Percentiles rank a stretch among this genome's conserved stretches.
These are phyloP conservation scores for Papilio dardanus DNA, from an alignment of 1,140 invertebrate genomes.

Conservation along the genomic window DNA sequence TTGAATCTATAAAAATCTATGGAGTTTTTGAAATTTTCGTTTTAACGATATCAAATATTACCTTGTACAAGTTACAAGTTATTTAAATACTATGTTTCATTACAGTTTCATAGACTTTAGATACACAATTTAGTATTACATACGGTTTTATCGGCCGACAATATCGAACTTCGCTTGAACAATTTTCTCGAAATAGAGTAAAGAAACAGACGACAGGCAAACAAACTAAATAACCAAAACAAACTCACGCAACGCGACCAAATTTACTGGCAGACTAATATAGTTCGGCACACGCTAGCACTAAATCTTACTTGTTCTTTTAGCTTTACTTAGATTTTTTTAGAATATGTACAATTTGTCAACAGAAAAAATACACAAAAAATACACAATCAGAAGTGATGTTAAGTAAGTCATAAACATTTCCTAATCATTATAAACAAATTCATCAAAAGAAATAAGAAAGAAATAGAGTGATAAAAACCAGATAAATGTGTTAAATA, in stretches of 20 bases:
- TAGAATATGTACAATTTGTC: background rate
- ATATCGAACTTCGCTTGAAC: background rate
- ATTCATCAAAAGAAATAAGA: too few species aligned
- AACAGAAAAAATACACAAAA: background rate
- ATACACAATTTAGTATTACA: background rate
- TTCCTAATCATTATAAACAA: too few species aligned
- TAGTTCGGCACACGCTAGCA: background rate
- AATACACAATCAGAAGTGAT: too few species aligned
- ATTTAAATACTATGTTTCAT: too few species aligned
- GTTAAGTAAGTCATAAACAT: too few species aligned
- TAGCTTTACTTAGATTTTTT: background rate
- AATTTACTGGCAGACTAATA: constrained; percentile 8
- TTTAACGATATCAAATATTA: background rate
- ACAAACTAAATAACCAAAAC: constrained; percentile 24
- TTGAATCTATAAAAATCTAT: background rate
- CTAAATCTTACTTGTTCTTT: background rate
- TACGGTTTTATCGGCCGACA: background rate
- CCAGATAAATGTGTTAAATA: too few species aligned
- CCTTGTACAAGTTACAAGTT: background rate
- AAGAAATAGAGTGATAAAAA: too few species aligned
- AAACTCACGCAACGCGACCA: constrained; percentile 16
- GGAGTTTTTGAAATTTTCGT: background rate
- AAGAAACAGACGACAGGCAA: constrained; percentile 5
- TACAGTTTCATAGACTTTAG: too few species aligned
- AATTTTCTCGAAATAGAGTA: background rate